Percentiles rank a stretch among this genome's conserved stretches.
phyloP scores from a whole-genome alignment of 2,797 vertebrate genomes.

The Taenioides sp. region DNA sequence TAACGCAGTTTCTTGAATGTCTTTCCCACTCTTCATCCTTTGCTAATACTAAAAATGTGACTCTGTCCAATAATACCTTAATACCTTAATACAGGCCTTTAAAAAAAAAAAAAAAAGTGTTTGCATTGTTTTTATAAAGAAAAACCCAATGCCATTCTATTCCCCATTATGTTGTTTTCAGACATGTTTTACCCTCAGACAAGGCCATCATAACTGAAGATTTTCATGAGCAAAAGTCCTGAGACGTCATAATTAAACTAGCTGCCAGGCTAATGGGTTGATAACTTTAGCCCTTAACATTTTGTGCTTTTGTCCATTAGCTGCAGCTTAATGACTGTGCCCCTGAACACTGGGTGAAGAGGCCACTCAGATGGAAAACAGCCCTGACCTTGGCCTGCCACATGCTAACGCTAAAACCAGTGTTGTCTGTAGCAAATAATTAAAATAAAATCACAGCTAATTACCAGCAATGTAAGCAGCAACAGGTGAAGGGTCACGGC shows the following conservation, averaged over 20 bases:
- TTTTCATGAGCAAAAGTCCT: not conserved
- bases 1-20: no score
- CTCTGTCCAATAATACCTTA: no score
- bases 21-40: no score
- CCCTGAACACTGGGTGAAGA: conserved; percentile 47
- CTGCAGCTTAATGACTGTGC: conserved; percentile 35
- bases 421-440: not conserved
- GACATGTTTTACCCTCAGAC: not conserved
- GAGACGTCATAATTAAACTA: not conserved
- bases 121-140: no score
- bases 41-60: no score
- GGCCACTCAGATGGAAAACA: conserved; percentile 76
- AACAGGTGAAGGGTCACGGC: conserved; percentile 10
- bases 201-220: not conserved
- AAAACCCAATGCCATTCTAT: not conserved
- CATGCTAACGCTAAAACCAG: not conserved
- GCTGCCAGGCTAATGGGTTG: not conserved
- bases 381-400: conserved; percentile 41
- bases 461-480: not conserved
- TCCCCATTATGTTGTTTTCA: not conserved
- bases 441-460: not conserved
- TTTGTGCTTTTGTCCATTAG: conserved; percentile 19
- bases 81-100: no score
- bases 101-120: no score
- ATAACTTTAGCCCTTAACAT: conserved; percentile 20